Percentiles rank a stretch among this genome's conserved stretches.
Conservation (phyloP, 1,140 invertebrate genomes). For the Trichoplusia ni region DNA sequence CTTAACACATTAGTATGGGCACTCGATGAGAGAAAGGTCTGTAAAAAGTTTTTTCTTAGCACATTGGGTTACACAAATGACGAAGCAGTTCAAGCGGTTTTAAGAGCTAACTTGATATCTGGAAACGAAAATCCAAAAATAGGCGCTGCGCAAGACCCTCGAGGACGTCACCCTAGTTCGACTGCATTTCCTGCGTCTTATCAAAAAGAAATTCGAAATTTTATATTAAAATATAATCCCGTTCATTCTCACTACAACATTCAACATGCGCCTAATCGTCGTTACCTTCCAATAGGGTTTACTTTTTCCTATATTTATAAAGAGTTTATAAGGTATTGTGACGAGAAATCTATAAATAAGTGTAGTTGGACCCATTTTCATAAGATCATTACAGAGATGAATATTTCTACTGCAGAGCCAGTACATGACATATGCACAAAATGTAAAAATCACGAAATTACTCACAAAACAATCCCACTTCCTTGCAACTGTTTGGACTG, state of each 20-base stretch:
- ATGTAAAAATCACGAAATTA: neutral
- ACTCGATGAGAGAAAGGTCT: neutral
- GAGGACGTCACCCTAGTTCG: neutral
- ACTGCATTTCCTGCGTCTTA: neutral
- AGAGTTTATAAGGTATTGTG: neutral
- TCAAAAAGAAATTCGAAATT: neutral
- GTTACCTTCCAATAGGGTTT: neutral
- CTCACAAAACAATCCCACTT: neutral
- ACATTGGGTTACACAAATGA: neutral
- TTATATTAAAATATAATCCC: neutral
- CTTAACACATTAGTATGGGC: neutral
- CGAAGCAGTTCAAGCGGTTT: neutral
- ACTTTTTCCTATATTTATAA: neutral
- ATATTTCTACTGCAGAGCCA: constrained; percentile 31
- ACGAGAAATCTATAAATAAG: neutral
- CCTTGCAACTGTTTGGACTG: neutral
- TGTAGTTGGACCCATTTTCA: constrained; percentile 37
- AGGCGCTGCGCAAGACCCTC: neutral
- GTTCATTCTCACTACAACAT: neutral
- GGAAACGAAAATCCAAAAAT: neutral
- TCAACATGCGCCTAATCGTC: neutral
- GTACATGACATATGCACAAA: constrained; percentile 35
- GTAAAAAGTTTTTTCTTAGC: neutral
- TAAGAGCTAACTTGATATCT: neutral
- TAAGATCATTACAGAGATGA: constrained; percentile 26